Base-by-base conservation (phyloP, 1,140 invertebrate species). In the Macrobrachium rosenbergii region DNA sequence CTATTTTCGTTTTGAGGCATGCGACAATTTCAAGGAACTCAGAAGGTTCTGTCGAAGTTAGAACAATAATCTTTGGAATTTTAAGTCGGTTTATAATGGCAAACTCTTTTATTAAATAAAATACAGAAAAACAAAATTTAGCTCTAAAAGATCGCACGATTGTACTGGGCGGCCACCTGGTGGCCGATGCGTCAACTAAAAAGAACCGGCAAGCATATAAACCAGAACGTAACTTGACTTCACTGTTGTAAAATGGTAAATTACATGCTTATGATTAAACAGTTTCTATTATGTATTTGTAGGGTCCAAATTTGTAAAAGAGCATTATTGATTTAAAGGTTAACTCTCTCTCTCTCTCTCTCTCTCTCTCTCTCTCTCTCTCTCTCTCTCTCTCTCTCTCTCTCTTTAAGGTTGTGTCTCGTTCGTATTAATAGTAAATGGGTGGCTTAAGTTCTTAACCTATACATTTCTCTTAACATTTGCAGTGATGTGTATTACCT, bases 311-410 rank as follows among this genome's bases (percentile, higher is more conserved):
- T 52, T 52, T 12, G 7, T 8, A 12, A 52, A 10, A 52, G 52
- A 52, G 8, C 52, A 5, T 52, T 52, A 52, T 45, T n/a, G 16
- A 23, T 28, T 11, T 45, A 75, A 37, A 37, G n/a, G 11, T n/a
- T 6, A 21, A 60, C 14, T 64, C 19, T 59, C 63, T 58, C 8
- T 21, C 43, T 28, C 19, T 58, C 81, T 82, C 80, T 69, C 80
- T 69, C 63, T 82, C 80, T 45, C 80, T 82, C 80, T 69, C 63
- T 69, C 63, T 80, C 78, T 63, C 78, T 80, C 78, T 23, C 78
- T 80, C 17, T 28, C 58, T 37, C 62, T 63, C n/a, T 37, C 58
- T 37, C 62, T 63, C n/a, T 37, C 28, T 28, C 78, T 62, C 59
- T 6, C 73, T 43, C 73, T 45, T 6, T 76, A 23, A 11, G 28